Evolutionary conservation across 2,113 vertebrate genomes (phyloP).

Genomic region (Gavia stellata): DNA sequence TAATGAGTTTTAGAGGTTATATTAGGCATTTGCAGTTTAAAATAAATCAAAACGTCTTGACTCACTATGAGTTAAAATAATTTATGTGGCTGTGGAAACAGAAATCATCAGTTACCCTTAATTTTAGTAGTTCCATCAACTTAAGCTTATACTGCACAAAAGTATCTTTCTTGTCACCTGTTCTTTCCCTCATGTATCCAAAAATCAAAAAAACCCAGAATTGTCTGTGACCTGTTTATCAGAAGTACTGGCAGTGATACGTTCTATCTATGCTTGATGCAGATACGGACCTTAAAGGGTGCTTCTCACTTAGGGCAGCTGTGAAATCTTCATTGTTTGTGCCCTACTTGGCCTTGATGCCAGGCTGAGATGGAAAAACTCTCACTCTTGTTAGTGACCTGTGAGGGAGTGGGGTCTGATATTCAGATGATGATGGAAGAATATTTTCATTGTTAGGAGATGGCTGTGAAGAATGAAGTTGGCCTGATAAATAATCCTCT

Average conservation of each 20-base stretch:
- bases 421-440: background rate
- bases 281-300: background rate
- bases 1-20: background rate
- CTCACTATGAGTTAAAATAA: background rate
- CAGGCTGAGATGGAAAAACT: background rate
- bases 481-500: conserved; percentile 86
- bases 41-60: background rate
- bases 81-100: background rate
- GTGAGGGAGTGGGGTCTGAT: background rate
- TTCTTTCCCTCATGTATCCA: background rate
- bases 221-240: background rate
- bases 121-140: background rate
- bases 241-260: background rate
- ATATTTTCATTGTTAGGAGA: conserved; percentile 75
- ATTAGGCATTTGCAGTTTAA: background rate
- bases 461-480: conserved; percentile 88
- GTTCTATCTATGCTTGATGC: background rate
- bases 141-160: background rate
- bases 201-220: background rate
- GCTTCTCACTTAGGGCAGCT: background rate
- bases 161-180: background rate
- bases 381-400: background rate
- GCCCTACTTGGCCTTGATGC: background rate
- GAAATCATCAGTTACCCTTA: background rate
- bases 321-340: background rate